Conservation (phyloP, 2,797 vertebrate genomes). For the Spondyliosoma cantharus region DNA sequence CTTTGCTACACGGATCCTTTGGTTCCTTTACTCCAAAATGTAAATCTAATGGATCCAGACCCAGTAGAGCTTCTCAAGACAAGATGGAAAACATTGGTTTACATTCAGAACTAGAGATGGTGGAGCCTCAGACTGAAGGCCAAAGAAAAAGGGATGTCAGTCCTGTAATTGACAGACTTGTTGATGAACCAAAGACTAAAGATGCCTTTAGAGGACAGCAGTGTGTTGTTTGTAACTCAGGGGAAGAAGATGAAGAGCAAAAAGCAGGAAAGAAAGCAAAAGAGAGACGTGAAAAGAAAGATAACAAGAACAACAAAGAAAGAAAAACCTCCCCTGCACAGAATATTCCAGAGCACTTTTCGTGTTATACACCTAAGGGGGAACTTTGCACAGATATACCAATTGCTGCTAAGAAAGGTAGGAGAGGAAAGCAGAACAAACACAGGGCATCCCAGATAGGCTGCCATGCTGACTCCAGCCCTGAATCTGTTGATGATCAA, state of each 20-base stretch:
- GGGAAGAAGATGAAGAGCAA: constrained; percentile 54
- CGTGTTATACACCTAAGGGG: constrained; percentile 38
- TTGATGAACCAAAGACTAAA: constrained; percentile 77
- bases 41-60: constrained; percentile 66
- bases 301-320: constrained; percentile 44
- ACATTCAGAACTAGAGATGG: constrained; percentile 30
- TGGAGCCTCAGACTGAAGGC: constrained; percentile 46
- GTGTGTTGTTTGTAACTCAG: constrained; percentile 66
- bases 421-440: constrained; percentile 74
- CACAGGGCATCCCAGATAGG: constrained; percentile 47
- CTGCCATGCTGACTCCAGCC: constrained; percentile 55
- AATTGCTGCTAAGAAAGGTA: constrained; percentile 68
- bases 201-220: constrained; percentile 67
- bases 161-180: constrained; percentile 50
- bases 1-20: constrained; percentile 83
- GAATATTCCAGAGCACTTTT: constrained; percentile 49
- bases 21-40: constrained; percentile 83
- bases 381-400: constrained; percentile 72
- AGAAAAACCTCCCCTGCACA: constrained; percentile 52
- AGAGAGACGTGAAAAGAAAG: constrained; percentile 37
- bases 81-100: constrained; percentile 29
- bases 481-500: constrained; percentile 64
- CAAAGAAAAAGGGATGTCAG: constrained; percentile 50
- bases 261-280: constrained; percentile 36
- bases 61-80: constrained; percentile 42